Evolutionary conservation across 2,113 vertebrate genomes (phyloP), one percentile per base, ranked within the genome.

Genomic region (Eira barbara): DNA sequence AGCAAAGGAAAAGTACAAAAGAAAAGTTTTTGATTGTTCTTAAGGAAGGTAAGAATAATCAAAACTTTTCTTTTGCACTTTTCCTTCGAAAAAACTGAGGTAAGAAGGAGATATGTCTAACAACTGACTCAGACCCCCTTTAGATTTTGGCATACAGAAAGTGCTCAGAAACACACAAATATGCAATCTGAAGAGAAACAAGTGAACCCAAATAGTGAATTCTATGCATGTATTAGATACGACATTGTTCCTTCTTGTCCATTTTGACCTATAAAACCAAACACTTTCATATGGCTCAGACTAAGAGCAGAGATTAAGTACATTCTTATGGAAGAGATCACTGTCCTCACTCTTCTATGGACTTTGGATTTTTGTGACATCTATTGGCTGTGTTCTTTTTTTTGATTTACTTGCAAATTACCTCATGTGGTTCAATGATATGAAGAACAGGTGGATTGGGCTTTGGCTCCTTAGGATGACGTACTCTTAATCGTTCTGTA

Each of bases 401-500:
- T 87, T 18, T n/a, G 52, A 91, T 67, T 39, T 82, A 59, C 18
- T 81, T 84, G 55, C 29, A 61, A 71, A 96, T 97, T 96, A 99
- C 99, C 99, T 99, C 99, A 17, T 99, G 99, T 0, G 99, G 99
- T 79, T 99, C 99, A 96, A 99, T 99, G 97, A 99, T 99, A 98
- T 99, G 99, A 94, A 99, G 99, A 93, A 99, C 99, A 0, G 99
- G 99, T 15, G 99, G 99, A 91, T 99, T 99, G 89, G 99, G 99
- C 96, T 99, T 99, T 23, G 99, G 99, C 92, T 99, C 99, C 59
- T 99, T 99, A 4, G 99, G 99, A 80, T 99, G 99, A 45, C 99
- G 99, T 31, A 99, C 99, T 74, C 99, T 99, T 17, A 99, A 99
- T 14, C 99, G 98, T 94, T 99, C 99, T 0, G 99, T 99, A 59